Evolutionary conservation across 2,113 vertebrate genomes (phyloP).

Genomic region (Pavo muticus): DNA sequence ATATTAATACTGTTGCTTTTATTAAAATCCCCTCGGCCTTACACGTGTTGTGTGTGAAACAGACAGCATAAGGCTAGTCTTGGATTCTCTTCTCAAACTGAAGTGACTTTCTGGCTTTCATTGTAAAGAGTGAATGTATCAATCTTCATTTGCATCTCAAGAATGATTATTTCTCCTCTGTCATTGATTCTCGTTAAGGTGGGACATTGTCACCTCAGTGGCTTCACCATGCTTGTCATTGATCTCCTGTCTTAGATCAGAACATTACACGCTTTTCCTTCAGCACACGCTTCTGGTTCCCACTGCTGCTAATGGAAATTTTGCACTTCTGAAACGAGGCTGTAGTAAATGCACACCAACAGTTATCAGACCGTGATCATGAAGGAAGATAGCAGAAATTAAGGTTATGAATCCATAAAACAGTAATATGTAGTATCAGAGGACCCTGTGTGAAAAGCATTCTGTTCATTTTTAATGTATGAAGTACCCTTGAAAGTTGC

Average conservation of each 20-base stretch:
- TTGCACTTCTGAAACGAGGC: neutral
- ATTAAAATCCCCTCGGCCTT: constrained; percentile 1
- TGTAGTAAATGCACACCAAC: neutral
- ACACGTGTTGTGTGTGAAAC: neutral
- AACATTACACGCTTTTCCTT: neutral
- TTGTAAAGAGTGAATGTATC: neutral
- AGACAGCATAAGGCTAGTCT: neutral
- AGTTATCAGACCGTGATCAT: neutral
- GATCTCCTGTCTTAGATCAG: neutral
- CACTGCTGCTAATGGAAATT: neutral
- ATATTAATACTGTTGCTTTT: constrained; percentile 21
- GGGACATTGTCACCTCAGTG: neutral
- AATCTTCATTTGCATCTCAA: neutral
- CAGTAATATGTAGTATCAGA: neutral
- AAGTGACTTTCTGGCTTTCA: neutral
- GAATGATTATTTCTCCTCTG: neutral
- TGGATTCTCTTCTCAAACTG: neutral
- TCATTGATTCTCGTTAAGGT: neutral
- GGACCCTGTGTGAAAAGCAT: neutral
- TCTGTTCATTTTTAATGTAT: neutral
- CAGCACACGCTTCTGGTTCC: neutral
- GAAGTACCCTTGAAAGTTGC: neutral
- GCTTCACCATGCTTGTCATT: neutral
- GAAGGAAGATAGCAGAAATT: neutral
- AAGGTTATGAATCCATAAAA: neutral